These are phyloP conservation scores for Stomatorhinus walkeri DNA, from an alignment of 2,797 vertebrate genomes.

Conservation along the genomic window DNA sequence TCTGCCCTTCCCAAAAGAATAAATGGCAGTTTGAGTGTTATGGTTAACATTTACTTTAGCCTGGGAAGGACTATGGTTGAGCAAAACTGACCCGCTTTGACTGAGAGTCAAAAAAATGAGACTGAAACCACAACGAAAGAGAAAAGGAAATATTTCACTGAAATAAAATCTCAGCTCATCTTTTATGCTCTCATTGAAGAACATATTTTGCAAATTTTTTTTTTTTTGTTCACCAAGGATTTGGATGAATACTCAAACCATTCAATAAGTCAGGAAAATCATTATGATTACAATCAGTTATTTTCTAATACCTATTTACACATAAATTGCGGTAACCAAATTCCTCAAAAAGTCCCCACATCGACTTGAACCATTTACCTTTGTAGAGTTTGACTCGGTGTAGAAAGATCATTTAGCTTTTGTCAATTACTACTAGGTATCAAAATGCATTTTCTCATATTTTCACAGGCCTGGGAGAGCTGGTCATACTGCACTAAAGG, in stretches of 20 bases:
- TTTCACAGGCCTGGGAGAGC: neutral
- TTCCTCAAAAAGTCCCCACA: neutral
- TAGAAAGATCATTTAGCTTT: neutral
- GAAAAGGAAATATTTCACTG: neutral
- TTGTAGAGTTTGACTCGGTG: neutral
- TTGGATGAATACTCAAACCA: neutral
- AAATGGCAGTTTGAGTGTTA: neutral
- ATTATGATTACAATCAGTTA: neutral
- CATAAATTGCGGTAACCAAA: neutral
- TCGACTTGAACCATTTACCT: neutral
- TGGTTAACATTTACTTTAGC: neutral
- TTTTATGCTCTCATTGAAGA: neutral
- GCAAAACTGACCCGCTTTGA: neutral
- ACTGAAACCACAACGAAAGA: slow-evolving; percentile 28
- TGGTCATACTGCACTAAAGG: neutral
- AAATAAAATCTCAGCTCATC: neutral
- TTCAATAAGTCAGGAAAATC: neutral
- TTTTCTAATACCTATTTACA: neutral
- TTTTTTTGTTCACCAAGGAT: neutral
- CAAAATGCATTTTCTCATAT: neutral
- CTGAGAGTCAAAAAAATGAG: slow-evolving; percentile 11
- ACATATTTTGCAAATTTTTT: neutral
- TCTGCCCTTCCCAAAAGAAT: neutral
- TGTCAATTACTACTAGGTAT: neutral
- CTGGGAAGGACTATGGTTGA: neutral